A percentile compares a stretch with the other conserved stretches of the same genome.
Conservation (phyloP, 2,113 vertebrate species). For the Hippopotamus amphibius region DNA sequence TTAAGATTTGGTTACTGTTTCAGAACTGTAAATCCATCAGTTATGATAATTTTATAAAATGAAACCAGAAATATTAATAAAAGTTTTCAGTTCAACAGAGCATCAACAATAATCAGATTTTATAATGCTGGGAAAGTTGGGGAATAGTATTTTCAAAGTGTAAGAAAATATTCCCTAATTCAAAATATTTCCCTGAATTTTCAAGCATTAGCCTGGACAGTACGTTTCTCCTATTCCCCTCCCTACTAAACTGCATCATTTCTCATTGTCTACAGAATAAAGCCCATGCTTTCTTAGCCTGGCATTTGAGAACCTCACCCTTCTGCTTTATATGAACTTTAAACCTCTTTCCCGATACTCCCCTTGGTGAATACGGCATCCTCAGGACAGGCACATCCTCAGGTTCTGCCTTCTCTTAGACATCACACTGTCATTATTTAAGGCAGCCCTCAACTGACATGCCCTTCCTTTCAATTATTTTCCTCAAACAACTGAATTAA, state of each 20-base stretch:
- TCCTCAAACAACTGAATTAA: background rate
- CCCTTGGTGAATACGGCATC: background rate
- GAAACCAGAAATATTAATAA: constrained; percentile 79
- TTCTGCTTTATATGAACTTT: background rate
- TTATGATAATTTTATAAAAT: constrained; percentile 82
- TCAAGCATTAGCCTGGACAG: constrained; percentile 42
- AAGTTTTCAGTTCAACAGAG: constrained; percentile 82
- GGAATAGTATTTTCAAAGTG: constrained; percentile 64
- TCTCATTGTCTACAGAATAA: background rate
- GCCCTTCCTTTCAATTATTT: background rate
- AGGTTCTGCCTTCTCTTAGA: background rate
- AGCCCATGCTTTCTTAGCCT: background rate
- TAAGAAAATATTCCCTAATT: constrained; percentile 74
- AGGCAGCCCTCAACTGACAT: background rate
- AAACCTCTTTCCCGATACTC: background rate
- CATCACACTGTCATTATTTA: background rate
- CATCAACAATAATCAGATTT: constrained; percentile 69
- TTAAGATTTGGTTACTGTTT: constrained; percentile 84
- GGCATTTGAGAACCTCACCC: background rate
- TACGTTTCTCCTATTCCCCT: background rate
- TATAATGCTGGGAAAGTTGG: constrained; percentile 70
- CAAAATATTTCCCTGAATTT: constrained; percentile 73
- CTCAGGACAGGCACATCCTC: background rate
- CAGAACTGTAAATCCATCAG: constrained; percentile 82
- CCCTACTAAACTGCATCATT: background rate